A percentile compares a stretch with the other conserved stretches of the same genome.
These are phyloP conservation scores for Sebastolobus alascanus DNA, from an alignment of 2,797 vertebrate species.

Conservation along the genomic window DNA sequence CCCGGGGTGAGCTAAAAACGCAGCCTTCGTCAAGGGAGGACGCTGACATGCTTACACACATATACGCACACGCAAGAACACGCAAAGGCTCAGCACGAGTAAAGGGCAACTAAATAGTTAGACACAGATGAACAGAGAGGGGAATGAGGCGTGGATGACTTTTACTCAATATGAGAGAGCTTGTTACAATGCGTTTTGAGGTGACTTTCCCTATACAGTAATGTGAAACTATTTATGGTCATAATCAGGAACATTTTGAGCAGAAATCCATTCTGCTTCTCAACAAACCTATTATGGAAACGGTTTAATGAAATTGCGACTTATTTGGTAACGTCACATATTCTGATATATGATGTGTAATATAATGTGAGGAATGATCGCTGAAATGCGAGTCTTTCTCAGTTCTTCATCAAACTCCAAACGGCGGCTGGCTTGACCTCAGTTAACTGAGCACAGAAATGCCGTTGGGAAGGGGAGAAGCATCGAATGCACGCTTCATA, in stretches of 20 bases:
- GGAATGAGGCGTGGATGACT: slow-evolving; percentile 19
- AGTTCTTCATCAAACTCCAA: no score
- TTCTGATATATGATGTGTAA: no score
- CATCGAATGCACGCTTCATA: neutral
- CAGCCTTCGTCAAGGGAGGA: slow-evolving; percentile 2
- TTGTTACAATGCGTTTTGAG: neutral
- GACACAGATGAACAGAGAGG: slow-evolving; percentile 10
- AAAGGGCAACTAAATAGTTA: slow-evolving; percentile 26
- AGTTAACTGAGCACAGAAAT: no score
- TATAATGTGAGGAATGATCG: no score
- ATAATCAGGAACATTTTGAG: neutral
- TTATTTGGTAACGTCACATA: no score
- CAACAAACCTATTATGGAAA: neutral
- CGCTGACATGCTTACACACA: slow-evolving; percentile 18
- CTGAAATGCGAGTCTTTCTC: no score
- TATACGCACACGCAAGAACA: neutral
- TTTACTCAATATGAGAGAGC: neutral
- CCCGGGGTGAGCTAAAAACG: slow-evolving; percentile 13
- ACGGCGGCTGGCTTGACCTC: no score
- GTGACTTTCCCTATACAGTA: neutral
- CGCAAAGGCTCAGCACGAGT: slow-evolving; percentile 1
- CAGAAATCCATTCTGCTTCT: neutral
- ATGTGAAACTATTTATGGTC: neutral
- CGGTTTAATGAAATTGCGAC: no score
- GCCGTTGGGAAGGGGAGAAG: no score